phyloP scores from a whole-genome alignment of 2,113 vertebrate species.

The Chionodraco myersi region DNA sequence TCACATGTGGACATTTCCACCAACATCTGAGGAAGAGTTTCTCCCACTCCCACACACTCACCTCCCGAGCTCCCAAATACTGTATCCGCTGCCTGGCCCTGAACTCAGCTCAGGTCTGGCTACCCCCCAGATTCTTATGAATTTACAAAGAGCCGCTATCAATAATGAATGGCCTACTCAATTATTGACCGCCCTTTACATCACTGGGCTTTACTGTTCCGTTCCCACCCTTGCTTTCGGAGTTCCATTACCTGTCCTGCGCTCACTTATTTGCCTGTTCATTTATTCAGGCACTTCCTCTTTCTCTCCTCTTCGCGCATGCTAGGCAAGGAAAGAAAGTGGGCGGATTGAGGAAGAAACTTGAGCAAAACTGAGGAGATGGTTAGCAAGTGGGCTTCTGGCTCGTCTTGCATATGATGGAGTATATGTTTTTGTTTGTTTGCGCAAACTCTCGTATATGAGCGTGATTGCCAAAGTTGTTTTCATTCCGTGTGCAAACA shows the following conservation, averaged over 20 bases:
- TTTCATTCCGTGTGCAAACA: conserved; percentile 26
- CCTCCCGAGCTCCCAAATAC: conserved; percentile 20
- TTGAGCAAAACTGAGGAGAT: neutral
- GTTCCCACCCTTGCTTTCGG: conserved; percentile 60
- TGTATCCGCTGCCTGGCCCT: conserved; percentile 25
- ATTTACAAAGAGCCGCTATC: conserved; percentile 74
- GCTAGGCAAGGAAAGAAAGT: conserved; percentile 31
- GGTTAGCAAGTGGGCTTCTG: conserved; percentile 29
- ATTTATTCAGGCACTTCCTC: conserved; percentile 75
- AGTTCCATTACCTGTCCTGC: conserved; percentile 79
- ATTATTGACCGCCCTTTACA: conserved; percentile 81
- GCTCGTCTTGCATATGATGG: conserved; percentile 20
- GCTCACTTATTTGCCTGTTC: conserved; percentile 78
- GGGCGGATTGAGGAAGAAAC: conserved; percentile 39
- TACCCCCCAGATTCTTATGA: conserved; percentile 58
- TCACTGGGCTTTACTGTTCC: conserved; percentile 68
- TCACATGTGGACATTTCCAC: conserved; percentile 7
- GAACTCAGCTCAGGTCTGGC: conserved; percentile 31
- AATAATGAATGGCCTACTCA: conserved; percentile 76
- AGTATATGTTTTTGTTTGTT: conserved; percentile 29
- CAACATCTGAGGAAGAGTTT: conserved; percentile 9
- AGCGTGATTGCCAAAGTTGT: conserved; percentile 31
- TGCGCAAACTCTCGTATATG: neutral
- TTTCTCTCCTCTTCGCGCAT: neutral
- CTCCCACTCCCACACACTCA: neutral